Percentiles rank a stretch among this genome's conserved stretches.
Conservation (phyloP, 1,140 invertebrate species). For the Aphidius ervi region DNA sequence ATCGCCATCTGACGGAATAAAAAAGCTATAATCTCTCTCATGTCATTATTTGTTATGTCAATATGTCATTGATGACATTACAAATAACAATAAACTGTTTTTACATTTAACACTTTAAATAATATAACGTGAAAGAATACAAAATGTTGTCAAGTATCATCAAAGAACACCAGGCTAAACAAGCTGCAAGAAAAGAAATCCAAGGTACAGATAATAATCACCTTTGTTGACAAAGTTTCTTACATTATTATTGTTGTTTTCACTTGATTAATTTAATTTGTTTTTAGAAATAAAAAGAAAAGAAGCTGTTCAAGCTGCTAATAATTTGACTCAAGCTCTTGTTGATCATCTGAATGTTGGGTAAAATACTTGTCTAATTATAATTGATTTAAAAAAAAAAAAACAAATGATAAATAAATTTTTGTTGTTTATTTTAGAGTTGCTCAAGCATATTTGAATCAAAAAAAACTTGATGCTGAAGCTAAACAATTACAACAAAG, state of each 20-base stretch:
- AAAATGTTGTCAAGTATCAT: slow-evolving; percentile 80
- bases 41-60: too few relatives aligned
- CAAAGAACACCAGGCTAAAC: slow-evolving; percentile 82
- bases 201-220: slow-evolving; percentile 62
- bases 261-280: slow-evolving; percentile 36
- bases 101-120: too few relatives aligned
- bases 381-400: too few relatives aligned
- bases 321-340: slow-evolving; percentile 86
- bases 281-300: slow-evolving; percentile 81
- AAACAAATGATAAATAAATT: not conserved
- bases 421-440: slow-evolving; percentile 58
- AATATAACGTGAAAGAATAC: too few relatives aligned
- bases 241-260: slow-evolving; percentile 17
- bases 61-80: too few relatives aligned
- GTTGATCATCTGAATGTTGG: slow-evolving; percentile 97
- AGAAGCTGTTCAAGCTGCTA: slow-evolving; percentile 88
- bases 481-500: slow-evolving; percentile 94
- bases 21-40: too few relatives aligned
- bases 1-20: too few relatives aligned
- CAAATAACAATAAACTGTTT: too few relatives aligned
- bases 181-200: slow-evolving; percentile 71
- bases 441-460: slow-evolving; percentile 96
- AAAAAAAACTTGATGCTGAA: slow-evolving; percentile 94
- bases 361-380: slow-evolving; percentile 55
- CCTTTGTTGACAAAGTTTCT: slow-evolving; percentile 13